A percentile compares a stretch with the other conserved stretches of the same genome.
phyloP scores from a whole-genome alignment of 2,888 invertebrate genomes.

The Tetranychus truncatus region DNA sequence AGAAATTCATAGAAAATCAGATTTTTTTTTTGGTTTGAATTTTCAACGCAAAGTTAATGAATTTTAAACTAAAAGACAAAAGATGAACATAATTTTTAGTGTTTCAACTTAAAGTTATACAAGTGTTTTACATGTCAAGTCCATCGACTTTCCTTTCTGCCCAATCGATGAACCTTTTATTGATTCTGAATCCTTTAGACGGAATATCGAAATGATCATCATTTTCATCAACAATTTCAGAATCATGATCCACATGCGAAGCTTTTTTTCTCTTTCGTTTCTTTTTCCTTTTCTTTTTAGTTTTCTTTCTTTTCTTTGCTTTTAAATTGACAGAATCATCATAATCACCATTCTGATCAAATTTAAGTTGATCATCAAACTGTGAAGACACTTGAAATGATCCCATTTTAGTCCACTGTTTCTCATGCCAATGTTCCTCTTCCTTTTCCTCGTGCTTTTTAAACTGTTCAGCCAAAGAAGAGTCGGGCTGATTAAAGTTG shows the following conservation, averaged over 20 bases:
- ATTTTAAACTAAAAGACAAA: too few species aligned
- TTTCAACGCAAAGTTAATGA: too few species aligned
- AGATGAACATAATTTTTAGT: too few species aligned
- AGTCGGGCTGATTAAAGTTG: background rate
- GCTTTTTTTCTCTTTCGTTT: background rate
- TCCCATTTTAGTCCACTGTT: background rate
- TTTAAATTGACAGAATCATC: background rate
- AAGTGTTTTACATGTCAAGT: background rate
- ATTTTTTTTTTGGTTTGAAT: too few species aligned
- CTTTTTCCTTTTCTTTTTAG: background rate
- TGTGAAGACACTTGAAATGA: background rate
- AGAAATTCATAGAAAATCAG: too few species aligned
- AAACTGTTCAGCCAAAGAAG: background rate
- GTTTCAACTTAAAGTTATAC: too few species aligned
- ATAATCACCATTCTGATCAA: background rate
- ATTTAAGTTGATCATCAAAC: background rate
- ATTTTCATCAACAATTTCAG: background rate
- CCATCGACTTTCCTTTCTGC: background rate
- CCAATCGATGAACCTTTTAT: constrained; percentile 2
- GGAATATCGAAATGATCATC: background rate
- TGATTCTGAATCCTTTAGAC: background rate
- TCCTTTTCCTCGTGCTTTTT: constrained; percentile 6
- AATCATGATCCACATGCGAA: background rate
- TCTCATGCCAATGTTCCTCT: constrained; percentile 8
- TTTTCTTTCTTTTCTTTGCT: background rate